A percentile compares a stretch with the other conserved stretches of the same genome.
Conservation (phyloP, 1,140 invertebrate species). For the Macrotrachela quadricornifera region DNA sequence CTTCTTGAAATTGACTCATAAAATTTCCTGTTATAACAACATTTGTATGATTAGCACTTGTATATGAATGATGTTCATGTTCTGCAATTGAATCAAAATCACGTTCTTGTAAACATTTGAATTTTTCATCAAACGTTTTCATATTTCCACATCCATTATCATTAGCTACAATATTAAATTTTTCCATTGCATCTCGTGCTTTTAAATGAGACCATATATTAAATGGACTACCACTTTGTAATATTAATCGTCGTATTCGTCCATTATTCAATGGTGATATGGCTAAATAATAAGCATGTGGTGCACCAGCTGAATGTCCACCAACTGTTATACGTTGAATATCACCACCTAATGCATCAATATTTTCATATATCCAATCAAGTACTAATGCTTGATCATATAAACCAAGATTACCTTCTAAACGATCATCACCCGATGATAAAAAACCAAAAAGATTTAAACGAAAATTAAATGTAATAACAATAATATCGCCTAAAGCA, state of each 20-base stretch:
- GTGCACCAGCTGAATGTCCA: constrained; percentile 15
- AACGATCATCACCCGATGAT: neutral
- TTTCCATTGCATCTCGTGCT: no score
- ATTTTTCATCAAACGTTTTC: no score
- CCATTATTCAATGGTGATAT: neutral
- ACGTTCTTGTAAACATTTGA: no score
- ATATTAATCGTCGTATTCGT: neutral
- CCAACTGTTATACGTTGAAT: constrained; percentile 12
- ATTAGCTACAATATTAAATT: no score
- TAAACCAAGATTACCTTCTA: constrained; percentile 35
- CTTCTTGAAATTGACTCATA: no score
- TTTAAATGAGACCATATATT: neutral
- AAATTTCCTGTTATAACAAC: no score
- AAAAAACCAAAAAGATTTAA: constrained; percentile 28
- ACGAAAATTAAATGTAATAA: constrained; percentile 36
- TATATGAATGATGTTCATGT: no score
- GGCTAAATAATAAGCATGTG: neutral
- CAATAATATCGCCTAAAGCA: constrained; percentile 16
- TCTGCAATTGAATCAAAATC: no score
- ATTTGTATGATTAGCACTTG: no score
- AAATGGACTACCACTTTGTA: constrained; percentile 6
- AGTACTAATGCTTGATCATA: constrained; percentile 73
- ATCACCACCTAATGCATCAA: constrained; percentile 15
- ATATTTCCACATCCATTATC: no score
- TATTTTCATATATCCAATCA: constrained; percentile 40